Conservation (phyloP, 2,797 vertebrate genomes). For the Trachops cirrhosus region DNA sequence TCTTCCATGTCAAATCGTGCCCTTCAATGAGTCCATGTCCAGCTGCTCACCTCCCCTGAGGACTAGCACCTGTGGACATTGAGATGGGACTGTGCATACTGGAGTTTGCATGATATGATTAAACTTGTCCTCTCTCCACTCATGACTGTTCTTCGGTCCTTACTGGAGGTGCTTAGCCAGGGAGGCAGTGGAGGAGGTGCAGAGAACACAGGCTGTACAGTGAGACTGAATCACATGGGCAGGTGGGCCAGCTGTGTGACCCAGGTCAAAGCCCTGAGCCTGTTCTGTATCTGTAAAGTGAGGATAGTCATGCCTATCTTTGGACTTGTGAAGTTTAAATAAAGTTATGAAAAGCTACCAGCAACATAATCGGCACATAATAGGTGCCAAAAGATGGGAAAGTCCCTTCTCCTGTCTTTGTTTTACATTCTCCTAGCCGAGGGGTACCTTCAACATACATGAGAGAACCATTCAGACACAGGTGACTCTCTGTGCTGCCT, state of each 20-base stretch:
- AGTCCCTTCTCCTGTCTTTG: neutral
- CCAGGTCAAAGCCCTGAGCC: neutral
- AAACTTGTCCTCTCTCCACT: neutral
- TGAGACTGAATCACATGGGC: neutral
- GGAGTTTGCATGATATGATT: neutral
- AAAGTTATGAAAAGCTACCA: neutral
- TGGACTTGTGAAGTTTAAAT: neutral
- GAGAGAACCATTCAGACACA: neutral
- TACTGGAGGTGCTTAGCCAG: neutral
- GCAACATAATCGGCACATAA: neutral
- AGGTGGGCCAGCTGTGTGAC: neutral
- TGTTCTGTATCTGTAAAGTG: neutral
- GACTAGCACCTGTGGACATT: too few species aligned
- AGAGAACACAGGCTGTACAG: neutral
- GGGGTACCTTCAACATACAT: neutral
- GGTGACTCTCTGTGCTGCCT: neutral
- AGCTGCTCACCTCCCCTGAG: neutral
- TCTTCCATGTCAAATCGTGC: neutral
- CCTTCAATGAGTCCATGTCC: neutral
- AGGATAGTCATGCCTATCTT: neutral
- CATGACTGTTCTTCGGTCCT: neutral
- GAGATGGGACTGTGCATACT: neutral
- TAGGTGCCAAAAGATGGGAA: neutral
- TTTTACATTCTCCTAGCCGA: neutral
- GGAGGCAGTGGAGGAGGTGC: neutral